phyloP scores from a whole-genome alignment of 1,140 invertebrate genomes.

The Tachypleus tridentatus region DNA sequence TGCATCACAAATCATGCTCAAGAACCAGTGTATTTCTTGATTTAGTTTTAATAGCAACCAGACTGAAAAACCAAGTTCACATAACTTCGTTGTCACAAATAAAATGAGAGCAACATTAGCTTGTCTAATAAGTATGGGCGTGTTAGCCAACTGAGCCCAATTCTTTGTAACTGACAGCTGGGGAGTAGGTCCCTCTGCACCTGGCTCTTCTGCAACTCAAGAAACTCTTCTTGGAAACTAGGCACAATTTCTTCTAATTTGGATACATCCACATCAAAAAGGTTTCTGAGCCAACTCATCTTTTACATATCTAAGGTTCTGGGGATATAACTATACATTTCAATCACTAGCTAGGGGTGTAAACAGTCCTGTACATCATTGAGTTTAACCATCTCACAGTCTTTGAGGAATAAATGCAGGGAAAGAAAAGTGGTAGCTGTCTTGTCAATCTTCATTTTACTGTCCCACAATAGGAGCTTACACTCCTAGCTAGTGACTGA shows the following conservation, averaged over 20 bases:
- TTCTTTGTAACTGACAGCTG: slow-evolving; percentile 5
- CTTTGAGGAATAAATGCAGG: slow-evolving; percentile 7
- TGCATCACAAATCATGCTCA: too few relatives aligned
- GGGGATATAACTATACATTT: slow-evolving; percentile 6
- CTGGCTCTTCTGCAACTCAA: slow-evolving; percentile 1
- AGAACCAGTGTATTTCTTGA: too few relatives aligned
- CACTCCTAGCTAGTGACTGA: slow-evolving; percentile 7
- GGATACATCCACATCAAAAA: slow-evolving; percentile 6
- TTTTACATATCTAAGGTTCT: background rate
- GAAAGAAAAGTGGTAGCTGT: slow-evolving; percentile 5
- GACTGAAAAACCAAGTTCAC: slow-evolving; percentile 25
- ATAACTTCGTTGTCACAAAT: slow-evolving; percentile 6
- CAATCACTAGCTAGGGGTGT: slow-evolving; percentile 5
- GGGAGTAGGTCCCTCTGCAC: background rate
- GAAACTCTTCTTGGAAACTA: slow-evolving; percentile 6
- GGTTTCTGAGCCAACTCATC: slow-evolving; percentile 6
- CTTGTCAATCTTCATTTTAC: slow-evolving; percentile 2
- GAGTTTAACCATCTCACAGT: slow-evolving; percentile 6
- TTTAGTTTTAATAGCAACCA: slow-evolving; percentile 20
- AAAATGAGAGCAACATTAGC: background rate
- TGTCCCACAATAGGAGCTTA: slow-evolving; percentile 9
- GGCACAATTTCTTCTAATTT: slow-evolving; percentile 5
- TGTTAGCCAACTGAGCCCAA: background rate
- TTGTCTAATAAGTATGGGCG: slow-evolving; percentile 9
- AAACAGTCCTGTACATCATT: slow-evolving; percentile 5